A percentile compares a stretch with the other conserved stretches of the same genome.
phyloP scores from a whole-genome alignment of 2,797 vertebrate species.

The Platyrinchus mystaceus region DNA sequence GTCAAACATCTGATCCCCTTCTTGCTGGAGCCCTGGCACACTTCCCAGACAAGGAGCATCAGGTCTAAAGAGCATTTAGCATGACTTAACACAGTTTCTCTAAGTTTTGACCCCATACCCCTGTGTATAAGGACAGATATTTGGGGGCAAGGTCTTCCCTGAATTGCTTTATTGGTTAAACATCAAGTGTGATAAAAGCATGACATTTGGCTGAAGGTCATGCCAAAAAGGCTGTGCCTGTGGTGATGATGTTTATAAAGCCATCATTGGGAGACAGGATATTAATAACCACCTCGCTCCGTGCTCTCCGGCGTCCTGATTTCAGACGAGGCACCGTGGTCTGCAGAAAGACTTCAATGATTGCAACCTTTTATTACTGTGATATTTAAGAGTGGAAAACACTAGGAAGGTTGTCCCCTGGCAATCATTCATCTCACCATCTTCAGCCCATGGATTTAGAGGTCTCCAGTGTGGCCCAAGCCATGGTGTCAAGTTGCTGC shows the following conservation, averaged over 20 bases:
- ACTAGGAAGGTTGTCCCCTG: not conserved
- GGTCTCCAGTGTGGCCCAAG: not conserved
- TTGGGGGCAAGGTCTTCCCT: not conserved
- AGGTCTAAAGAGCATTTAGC: not conserved
- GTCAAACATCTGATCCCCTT: not conserved
- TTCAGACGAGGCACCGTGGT: not conserved
- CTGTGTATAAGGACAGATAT: not conserved
- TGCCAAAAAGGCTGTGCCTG: not conserved
- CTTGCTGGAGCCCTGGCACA: not conserved
- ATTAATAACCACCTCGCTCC: not conserved
- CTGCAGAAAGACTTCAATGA: not conserved
- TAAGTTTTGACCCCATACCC: not conserved
- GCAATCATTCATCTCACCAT: not conserved
- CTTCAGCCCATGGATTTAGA: not conserved
- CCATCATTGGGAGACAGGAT: not conserved
- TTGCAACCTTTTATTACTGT: conserved; percentile 11
- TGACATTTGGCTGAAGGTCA: not conserved
- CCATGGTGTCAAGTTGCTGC: not conserved
- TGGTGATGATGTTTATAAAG: not conserved
- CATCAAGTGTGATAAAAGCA: not conserved
- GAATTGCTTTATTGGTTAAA: not conserved
- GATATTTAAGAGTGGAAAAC: not conserved
- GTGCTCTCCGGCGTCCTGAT: not conserved
- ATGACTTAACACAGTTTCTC: not conserved
- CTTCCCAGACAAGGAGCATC: not conserved